phyloP scores from a whole-genome alignment of 1,140 invertebrate species.

The Drosophila obscura region DNA sequence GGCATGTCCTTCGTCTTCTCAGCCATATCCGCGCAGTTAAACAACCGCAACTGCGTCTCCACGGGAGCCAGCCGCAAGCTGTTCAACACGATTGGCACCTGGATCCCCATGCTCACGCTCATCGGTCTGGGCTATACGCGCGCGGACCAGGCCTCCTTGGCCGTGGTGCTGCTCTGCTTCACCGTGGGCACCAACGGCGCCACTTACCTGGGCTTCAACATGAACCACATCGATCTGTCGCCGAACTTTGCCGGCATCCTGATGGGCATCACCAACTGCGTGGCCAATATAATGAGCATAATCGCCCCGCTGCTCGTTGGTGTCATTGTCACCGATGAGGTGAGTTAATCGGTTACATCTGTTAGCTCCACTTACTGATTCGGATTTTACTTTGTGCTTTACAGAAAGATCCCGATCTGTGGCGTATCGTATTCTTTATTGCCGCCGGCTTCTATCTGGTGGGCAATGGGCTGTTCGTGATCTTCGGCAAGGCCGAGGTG shows the following conservation, averaged over 20 bases:
- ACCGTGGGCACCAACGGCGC: slow-evolving; percentile 92
- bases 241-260: slow-evolving; percentile 91
- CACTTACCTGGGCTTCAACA: slow-evolving; percentile 88
- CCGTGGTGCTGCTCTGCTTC: slow-evolving; percentile 87
- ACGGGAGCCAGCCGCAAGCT: slow-evolving; percentile 87
- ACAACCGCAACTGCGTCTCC: slow-evolving; percentile 86
- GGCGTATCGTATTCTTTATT: slow-evolving; percentile 91
- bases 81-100: slow-evolving; percentile 87
- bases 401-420: slow-evolving; percentile 86
- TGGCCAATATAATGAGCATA: slow-evolving; percentile 90
- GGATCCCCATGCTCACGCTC: slow-evolving; percentile 87
- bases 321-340: slow-evolving; percentile 87
- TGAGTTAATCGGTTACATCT: slow-evolving; percentile 66
- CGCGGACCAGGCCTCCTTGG: slow-evolving; percentile 84
- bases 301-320: slow-evolving; percentile 88
- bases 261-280: slow-evolving; percentile 89
- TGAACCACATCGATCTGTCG: slow-evolving; percentile 90
- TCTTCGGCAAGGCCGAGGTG: slow-evolving; percentile 87
- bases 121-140: slow-evolving; percentile 87
- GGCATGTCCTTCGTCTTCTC: slow-evolving; percentile 87
- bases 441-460: slow-evolving; percentile 88
- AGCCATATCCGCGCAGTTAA: slow-evolving; percentile 85
- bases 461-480: slow-evolving; percentile 88
- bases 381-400: neutral
- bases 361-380: neutral